A percentile compares a stretch with the other conserved stretches of the same genome.
These are phyloP conservation scores for Agonopterix heracliana DNA, from an alignment of 2,888 invertebrate genomes.

Conservation along the genomic window DNA sequence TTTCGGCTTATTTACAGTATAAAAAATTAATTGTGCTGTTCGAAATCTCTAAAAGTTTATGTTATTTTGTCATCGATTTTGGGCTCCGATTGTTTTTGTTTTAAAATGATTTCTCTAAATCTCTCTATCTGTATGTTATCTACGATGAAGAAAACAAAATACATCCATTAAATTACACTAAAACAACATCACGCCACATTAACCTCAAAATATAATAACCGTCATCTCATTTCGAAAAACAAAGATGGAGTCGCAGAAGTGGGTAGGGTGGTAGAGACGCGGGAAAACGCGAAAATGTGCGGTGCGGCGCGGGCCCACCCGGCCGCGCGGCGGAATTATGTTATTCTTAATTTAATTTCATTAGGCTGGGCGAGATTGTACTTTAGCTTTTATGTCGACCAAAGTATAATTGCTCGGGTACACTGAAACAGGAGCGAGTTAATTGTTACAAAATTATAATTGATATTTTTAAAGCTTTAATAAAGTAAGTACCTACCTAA, in stretches of 20 bases:
- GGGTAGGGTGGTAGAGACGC: constrained; percentile 14
- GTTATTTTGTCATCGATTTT: too few relatives aligned
- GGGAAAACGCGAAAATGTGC: constrained; percentile 19
- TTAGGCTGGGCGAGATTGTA: constrained; percentile 56
- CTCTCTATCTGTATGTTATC: too few relatives aligned
- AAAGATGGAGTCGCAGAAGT: constrained; percentile 42
- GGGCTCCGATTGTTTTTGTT: too few relatives aligned
- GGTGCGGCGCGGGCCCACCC: constrained; percentile 9
- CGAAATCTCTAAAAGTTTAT: too few relatives aligned
- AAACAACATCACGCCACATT: neutral
- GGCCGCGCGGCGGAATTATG: constrained; percentile 39
- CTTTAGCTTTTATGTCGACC: constrained; percentile 26
- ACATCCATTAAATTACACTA: too few relatives aligned
- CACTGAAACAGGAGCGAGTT: constrained; percentile 19
- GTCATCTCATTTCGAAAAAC: constrained; percentile 51
- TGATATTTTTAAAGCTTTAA: constrained; percentile 9
- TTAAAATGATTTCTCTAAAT: too few relatives aligned
- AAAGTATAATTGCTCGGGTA: constrained; percentile 29
- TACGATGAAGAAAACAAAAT: too few relatives aligned
- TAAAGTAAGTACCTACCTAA: too few relatives aligned
- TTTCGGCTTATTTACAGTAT: too few relatives aligned
- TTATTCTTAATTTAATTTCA: constrained; percentile 71
- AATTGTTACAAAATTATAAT: constrained; percentile 27
- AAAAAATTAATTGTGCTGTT: too few relatives aligned
- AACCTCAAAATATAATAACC: constrained; percentile 25